Percentiles rank a stretch among this genome's conserved stretches.
Evolutionary conservation across 2,888 invertebrate genomes (phyloP).

Genomic region (Heliconius charithonia): DNA sequence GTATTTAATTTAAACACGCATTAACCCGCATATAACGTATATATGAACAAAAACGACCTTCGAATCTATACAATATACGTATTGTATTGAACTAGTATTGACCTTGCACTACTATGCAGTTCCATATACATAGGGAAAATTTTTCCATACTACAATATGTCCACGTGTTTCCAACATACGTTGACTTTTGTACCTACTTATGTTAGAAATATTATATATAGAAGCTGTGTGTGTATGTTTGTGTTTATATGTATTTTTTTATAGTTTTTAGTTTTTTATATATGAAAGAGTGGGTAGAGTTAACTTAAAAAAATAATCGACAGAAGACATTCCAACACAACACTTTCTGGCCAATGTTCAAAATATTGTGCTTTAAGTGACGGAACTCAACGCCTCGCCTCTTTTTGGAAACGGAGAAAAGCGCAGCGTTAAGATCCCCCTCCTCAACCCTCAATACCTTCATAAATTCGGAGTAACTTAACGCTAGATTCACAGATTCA

Average conservation of each 20-base stretch:
- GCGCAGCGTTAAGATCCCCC: too few relatives aligned
- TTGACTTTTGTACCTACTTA: neutral
- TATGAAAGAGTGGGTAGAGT: too few relatives aligned
- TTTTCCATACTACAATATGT: slow-evolving; percentile 7
- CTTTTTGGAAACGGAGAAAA: too few relatives aligned
- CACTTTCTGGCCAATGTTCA: too few relatives aligned
- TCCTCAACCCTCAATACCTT: too few relatives aligned
- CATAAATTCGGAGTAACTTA: too few relatives aligned
- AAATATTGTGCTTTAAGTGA: too few relatives aligned
- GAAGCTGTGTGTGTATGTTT: neutral
- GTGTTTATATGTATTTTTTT: neutral
- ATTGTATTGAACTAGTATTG: slow-evolving; percentile 10
- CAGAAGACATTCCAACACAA: too few relatives aligned
- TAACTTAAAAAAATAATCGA: too few relatives aligned
- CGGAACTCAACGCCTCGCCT: too few relatives aligned
- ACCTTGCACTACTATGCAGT: slow-evolving; percentile 17
- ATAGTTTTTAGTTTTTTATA: too few relatives aligned
- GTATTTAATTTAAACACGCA: neutral
- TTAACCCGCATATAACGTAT: slow-evolving; percentile 7
- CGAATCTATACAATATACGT: neutral
- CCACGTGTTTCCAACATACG: slow-evolving; percentile 7
- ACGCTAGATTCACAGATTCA: too few relatives aligned
- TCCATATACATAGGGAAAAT: neutral
- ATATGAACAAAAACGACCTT: slow-evolving; percentile 18
- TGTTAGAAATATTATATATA: neutral